Evolutionary conservation across 2,113 vertebrate genomes (phyloP).

Genomic region (Cyanoderma ruficeps): DNA sequence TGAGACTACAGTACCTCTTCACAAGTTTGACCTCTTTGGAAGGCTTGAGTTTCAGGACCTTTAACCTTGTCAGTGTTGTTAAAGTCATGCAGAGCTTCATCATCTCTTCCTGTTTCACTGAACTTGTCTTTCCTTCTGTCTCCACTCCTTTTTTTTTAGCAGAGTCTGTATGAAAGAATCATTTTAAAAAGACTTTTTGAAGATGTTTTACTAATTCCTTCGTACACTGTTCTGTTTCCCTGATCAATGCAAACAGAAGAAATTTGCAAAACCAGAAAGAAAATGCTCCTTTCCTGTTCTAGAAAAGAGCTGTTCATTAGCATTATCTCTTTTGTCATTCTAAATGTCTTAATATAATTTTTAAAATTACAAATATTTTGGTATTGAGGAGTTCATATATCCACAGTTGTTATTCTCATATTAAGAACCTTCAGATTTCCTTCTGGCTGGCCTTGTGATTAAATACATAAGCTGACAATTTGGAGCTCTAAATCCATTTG

Average conservation of each 20-base stretch:
- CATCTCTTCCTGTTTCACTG: background rate
- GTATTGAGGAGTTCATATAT: background rate
- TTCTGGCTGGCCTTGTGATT: background rate
- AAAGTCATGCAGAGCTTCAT: background rate
- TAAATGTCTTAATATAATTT: background rate
- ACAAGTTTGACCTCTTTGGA: background rate
- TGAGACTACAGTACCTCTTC: background rate
- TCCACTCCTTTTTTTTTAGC: background rate
- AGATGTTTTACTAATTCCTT: background rate
- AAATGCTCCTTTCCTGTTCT: background rate
- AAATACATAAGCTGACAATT: background rate
- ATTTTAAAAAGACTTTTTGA: background rate
- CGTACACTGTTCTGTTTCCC: background rate
- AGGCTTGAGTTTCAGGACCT: background rate
- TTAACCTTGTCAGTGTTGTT: background rate
- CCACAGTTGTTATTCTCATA: background rate
- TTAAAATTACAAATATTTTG: background rate
- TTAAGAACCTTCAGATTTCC: background rate
- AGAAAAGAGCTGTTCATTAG: background rate
- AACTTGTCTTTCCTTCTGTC: background rate
- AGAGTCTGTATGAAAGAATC: background rate
- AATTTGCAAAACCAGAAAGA: background rate
- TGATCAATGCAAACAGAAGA: background rate
- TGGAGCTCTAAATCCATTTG: conserved; percentile 20
- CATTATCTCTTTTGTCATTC: background rate